A percentile compares a stretch with the other conserved stretches of the same genome.
Conservation (phyloP, 2,113 vertebrate species). For the Nothocercus nigrocapillus region DNA sequence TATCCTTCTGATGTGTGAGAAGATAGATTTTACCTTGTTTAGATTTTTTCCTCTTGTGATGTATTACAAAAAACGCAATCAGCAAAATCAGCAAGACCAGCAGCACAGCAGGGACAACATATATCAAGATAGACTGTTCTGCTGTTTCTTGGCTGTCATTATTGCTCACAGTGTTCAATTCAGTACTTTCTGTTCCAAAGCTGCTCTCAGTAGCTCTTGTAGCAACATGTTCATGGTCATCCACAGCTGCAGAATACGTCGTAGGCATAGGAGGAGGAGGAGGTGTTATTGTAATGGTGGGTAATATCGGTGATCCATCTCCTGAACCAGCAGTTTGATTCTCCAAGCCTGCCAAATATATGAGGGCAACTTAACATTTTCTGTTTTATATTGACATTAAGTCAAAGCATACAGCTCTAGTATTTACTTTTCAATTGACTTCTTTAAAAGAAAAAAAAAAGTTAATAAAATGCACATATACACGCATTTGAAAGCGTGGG, state of each 20-base stretch:
- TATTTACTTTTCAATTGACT: neutral
- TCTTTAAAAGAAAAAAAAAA: neutral
- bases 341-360: conserved; percentile 47
- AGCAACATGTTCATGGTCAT: neutral
- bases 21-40: conserved; percentile 75
- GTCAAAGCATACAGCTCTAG: neutral
- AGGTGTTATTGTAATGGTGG: neutral
- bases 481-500: neutral
- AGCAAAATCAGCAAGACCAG: conserved; percentile 67
- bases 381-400: neutral
- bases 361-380: neutral
- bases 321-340: conserved; percentile 10
- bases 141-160: neutral
- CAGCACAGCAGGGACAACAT: conserved; percentile 39
- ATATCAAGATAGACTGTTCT: conserved; percentile 54
- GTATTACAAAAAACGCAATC: conserved; percentile 9
- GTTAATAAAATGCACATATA: neutral
- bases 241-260: accelerated
- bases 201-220: neutral
- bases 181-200: conserved; percentile 8
- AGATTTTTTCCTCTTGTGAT: conserved; percentile 64
- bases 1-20: neutral
- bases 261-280: neutral
- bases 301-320: neutral
- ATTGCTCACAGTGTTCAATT: neutral